Base-by-base conservation (phyloP, 2,888 invertebrate species). In the Sussaba pulchella region DNA sequence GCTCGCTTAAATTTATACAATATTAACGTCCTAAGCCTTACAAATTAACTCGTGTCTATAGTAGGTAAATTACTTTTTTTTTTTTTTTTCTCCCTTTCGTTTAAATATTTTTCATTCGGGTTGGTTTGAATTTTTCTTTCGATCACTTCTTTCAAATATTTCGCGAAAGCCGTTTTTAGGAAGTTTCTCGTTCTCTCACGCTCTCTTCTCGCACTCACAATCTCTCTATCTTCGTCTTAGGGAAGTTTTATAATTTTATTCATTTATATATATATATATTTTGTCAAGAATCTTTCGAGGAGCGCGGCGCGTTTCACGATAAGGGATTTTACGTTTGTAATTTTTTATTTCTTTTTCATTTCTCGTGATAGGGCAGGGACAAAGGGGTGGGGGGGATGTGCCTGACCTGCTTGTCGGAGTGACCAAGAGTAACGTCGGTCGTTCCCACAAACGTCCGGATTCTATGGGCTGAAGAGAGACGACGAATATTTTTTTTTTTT, bases 401-500 rank as follows among this genome's bases (percentile, higher is more conserved):
- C 83, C 88, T 88, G 88, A 90, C 86, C 82, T 86, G 90, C 90
- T 92, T 92, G 91, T 91, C 89, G 91, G 91, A 91, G 91, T 90
- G 92, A 92, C 92, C 91, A 92, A 92, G 91, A 89, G 88, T 91
- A 83, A 89, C 77, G 91, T 92, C 91, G 91, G 91, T 91, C 92
- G 88, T 90, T 91, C 91, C 91, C 88, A 91, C 91, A 92, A 92
- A 91, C 90, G 87, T 84, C 6, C 6, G 85, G 85, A 83, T 88
- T 89, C 76, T 67, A 78, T 66, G 78, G 84, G 84, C 80, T 82
- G 77, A 57, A 21, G 54, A 52, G 67, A 57, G 77, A 47, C 80
- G 78, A 79, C 75, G 75, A 67, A 59, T 61, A 77, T 71, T 81
- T 71, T 70, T n/a, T n/a, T n/a, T n/a, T n/a, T n/a, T n/a, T n/a